These are phyloP conservation scores for Disparrhopalites patrizii DNA, from an alignment of 2,888 invertebrate genomes.

Conservation along the genomic window DNA sequence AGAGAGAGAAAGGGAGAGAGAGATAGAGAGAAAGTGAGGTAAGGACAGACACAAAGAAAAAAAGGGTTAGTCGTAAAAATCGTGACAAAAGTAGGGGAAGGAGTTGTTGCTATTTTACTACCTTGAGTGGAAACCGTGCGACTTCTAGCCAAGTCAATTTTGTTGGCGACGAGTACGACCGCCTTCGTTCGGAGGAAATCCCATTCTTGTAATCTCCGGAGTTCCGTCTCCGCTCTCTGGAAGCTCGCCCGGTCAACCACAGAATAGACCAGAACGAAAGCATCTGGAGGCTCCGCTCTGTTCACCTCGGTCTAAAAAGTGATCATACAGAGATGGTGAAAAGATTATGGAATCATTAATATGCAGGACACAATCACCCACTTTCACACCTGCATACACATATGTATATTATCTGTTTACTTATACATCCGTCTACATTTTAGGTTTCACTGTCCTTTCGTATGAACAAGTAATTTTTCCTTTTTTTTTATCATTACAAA, in stretches of 20 bases:
- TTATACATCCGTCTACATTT: too few relatives aligned
- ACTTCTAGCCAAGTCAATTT: slow-evolving; percentile 87
- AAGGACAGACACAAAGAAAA: neutral
- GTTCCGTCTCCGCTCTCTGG: slow-evolving; percentile 73
- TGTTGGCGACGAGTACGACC: slow-evolving; percentile 84
- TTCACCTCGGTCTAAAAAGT: slow-evolving; percentile 75
- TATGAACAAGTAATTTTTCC: too few relatives aligned
- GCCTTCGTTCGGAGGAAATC: slow-evolving; percentile 73
- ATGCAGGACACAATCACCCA: slow-evolving; percentile 2
- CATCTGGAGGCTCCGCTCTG: slow-evolving; percentile 68
- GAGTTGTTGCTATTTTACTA: slow-evolving; percentile 53
- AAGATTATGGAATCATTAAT: slow-evolving; percentile 5
- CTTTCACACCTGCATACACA: neutral
- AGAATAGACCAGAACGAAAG: slow-evolving; percentile 83
- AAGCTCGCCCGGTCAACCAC: slow-evolving; percentile 87
- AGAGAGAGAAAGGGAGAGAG: too few relatives aligned
- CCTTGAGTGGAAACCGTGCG: slow-evolving; percentile 86
- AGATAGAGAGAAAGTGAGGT: too few relatives aligned
- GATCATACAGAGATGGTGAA: slow-evolving; percentile 33
- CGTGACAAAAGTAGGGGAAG: neutral
- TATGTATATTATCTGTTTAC: too few relatives aligned
- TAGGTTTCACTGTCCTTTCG: neutral
- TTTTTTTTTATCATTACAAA: too few relatives aligned
- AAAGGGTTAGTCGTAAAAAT: neutral
- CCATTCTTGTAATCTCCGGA: slow-evolving; percentile 71